Base-by-base conservation (phyloP, 1,140 invertebrate genomes). In the Drosophila tristis region DNA sequence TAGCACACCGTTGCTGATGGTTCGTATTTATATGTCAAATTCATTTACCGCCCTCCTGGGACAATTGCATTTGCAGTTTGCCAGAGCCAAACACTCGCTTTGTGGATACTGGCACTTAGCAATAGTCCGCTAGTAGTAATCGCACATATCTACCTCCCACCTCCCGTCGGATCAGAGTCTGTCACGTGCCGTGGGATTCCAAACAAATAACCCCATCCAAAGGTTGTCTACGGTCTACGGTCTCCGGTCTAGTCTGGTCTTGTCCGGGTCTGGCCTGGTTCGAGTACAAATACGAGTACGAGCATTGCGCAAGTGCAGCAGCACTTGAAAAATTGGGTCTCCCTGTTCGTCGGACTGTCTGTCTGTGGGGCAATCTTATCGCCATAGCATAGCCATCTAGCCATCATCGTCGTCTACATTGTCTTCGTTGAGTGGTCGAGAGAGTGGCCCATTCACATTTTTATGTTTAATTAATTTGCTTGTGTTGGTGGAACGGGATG, bases 11-110 rank as follows among this genome's bases (percentile, higher is more conserved):
- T 63, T 9, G 31, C 35, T 39, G 35, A 4, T 13, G 31, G 4
- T 8, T 39, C 35, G 35, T 75, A 78, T 74, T 82, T 78, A 71
- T 74, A 67, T 72, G 79, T 29, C 43, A 71, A 72, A 74, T 51
- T 72, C 42, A 63, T 31, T 78, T 80, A 79, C 70, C 76, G 70
- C 58, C 55, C 35, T 39, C 35, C 11, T 39, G 11, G 35, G 35
- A 39, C 35, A 39, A 39, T 39, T 13, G 35, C 11, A 42, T 16
- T 16, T 31, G 45, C 56, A 45, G 43, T 74, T 53, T 42, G 20
- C 44, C 43, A 3, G 25, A n/a, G 16, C 44, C 9, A 70, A 70
- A 70, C 55, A 70, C 25, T 51, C 20, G 8, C 29, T 29, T 26
- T 29, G 15, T 59, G 29, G 29, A 31, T 50, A 31, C 70, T 59